phyloP scores from a whole-genome alignment of 2,113 vertebrate species.

The Crypturellus undulatus region DNA sequence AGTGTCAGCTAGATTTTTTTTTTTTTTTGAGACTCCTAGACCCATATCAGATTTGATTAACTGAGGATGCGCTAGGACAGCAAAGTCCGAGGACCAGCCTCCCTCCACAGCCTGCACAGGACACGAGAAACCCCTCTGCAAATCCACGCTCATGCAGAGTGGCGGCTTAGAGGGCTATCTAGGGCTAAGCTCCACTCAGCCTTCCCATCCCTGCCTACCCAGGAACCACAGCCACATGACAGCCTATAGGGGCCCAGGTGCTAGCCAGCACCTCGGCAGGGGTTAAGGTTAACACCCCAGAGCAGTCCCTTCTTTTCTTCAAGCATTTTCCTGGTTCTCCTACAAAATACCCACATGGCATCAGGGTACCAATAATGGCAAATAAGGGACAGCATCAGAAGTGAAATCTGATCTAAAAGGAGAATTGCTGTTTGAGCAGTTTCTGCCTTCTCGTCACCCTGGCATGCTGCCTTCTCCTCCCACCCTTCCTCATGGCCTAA shows the following conservation, averaged over 20 bases:
- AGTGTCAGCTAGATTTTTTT: background rate
- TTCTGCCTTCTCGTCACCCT: background rate
- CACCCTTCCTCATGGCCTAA: background rate
- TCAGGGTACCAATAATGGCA: background rate
- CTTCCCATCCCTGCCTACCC: background rate
- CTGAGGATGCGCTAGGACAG: background rate
- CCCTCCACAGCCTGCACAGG: background rate
- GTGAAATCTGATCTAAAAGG: background rate
- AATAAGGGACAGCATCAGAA: background rate
- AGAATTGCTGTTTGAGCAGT: background rate
- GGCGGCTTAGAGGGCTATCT: background rate
- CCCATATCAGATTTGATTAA: background rate
- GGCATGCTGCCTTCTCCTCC: background rate
- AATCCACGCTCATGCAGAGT: background rate
- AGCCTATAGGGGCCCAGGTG: background rate
- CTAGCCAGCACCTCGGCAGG: background rate
- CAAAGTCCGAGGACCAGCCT: background rate
- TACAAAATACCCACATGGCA: background rate
- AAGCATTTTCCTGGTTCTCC: background rate
- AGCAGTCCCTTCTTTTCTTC: background rate
- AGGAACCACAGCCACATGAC: background rate
- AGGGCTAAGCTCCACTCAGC: background rate
- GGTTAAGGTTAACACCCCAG: background rate
- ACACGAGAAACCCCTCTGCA: background rate
- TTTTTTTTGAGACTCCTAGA: background rate